Base-by-base conservation (phyloP, 2,888 invertebrate genomes). In the Nomada ruficornis region DNA sequence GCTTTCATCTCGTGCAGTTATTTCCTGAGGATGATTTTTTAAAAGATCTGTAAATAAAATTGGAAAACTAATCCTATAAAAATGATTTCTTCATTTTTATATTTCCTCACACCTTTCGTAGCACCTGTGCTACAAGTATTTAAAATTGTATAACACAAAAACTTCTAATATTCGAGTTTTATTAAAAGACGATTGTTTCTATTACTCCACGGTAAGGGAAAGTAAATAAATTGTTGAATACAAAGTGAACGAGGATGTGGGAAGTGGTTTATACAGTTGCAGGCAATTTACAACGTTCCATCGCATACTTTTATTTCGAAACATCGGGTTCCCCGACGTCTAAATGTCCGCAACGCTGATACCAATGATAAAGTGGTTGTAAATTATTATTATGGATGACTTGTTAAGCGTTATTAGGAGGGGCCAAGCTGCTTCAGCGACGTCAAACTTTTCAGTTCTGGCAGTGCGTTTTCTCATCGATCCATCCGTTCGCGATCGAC, bases 281-380 rank as follows among this genome's bases (percentile, higher is more conserved):
- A 67, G 29, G n/a, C 73, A 65, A 73, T 57, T 44, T 84, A 86
- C 84, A 80, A 86, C 63, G 44, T 85, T 85, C 79, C 79, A 79
- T 80, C 76, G 75, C 77, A 86, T 87, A 87, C 18, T 85, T 90
- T 90, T 90, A 90, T 90, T 90, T 90, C 84, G 87, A 90, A 90
- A 90, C 90, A 90, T 88, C 86, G 87, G 90, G 82, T 88, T 87
- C 82, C 85, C 71, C 63, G 89, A 86, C 89, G 89, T 90, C 88
- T 87, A 90, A 75, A 88, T 86, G 87, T 87, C 89, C 83, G 83
- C 83, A 77, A 83, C 77, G 82, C 79, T 72, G 81, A 88, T 86
- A 89, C 84, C 89, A 87, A 87, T 90, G 85, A 88, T 83, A 88
- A 87, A 89, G 86, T 86, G 82, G 88, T 86, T 81, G 85, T 88